Evolutionary conservation across 2,888 invertebrate genomes (phyloP).

Genomic region (Chymomyza caudatula): DNA sequence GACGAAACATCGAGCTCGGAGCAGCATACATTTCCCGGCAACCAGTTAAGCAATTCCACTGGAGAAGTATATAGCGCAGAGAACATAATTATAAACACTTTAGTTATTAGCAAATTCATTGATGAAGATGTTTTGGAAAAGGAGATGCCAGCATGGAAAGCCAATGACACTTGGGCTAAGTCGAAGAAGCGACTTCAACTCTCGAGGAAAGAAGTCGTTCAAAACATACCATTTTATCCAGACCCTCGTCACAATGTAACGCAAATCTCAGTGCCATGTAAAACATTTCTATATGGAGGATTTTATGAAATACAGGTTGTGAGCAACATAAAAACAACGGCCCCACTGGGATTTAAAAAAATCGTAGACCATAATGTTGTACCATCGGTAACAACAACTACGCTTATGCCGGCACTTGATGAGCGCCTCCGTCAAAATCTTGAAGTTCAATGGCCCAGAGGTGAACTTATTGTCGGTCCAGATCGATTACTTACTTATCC

Average conservation of each 20-base stretch:
- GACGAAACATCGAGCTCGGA: constrained; percentile 29
- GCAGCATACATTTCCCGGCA: constrained; percentile 18
- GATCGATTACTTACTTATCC: constrained; percentile 90
- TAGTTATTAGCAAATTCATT: constrained; percentile 76
- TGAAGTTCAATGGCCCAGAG: constrained; percentile 90
- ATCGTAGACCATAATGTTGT: constrained; percentile 1
- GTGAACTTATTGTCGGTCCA: constrained; percentile 85
- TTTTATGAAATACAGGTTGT: constrained; percentile 76
- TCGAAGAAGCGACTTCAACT: constrained; percentile 53
- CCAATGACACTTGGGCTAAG: constrained; percentile 10
- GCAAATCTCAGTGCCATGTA: constrained; percentile 75
- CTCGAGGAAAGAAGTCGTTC: constrained; percentile 71
- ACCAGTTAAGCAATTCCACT: constrained; percentile 48
- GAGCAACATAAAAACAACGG: constrained; percentile 64
- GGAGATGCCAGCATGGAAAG: constrained; percentile 72
- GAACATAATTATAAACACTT: constrained; percentile 74
- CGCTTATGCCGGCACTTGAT: constrained; percentile 69
- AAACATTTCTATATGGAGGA: constrained; percentile 74
- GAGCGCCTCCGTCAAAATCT: constrained; percentile 79
- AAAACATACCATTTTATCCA: constrained; percentile 74
- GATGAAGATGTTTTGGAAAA: constrained; percentile 53
- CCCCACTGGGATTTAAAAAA: constrained; percentile 15
- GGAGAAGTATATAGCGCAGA: constrained; percentile 36
- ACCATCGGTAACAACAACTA: constrained; percentile 59
- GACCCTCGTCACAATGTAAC: constrained; percentile 76